Evolutionary conservation across 2,888 invertebrate species (phyloP), one percentile per base, ranked within the genome.

Genomic region (Clunio marinus): DNA sequence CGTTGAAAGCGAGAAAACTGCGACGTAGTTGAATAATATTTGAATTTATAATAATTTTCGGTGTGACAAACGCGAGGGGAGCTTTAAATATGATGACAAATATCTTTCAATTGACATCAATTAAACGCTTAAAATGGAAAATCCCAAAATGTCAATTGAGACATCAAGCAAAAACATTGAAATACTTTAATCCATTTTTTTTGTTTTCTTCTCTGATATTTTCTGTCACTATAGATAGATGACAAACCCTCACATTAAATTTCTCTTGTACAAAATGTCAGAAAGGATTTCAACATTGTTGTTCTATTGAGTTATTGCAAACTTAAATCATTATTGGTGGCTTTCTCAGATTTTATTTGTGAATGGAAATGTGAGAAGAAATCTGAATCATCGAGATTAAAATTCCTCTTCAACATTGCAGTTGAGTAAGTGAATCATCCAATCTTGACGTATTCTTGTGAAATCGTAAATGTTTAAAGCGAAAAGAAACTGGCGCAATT

Each of bases 1-100:
- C 57, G n/a, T n/a, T n/a, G n/a, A 24, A 57, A n/a, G 27, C 27
- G 27, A 57, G 27, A 24, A 8, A 27, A 27, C 15, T 24, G 27
- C 57, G 57, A 57, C 57, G 57, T 57, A 57, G 25, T 57, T 57
- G 57, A 57, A 57, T 57, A 57, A 57, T 25, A 57, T 57, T 57
- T 57, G 27, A 24, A 57, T 57, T 57, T 27, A 57, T 57, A 27
- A 57, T n/a, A 27, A 8, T 27, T 57, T 45, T 15, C 15, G 8
- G 32, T 32, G 32, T 32, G 32, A 32, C n/a, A n/a, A n/a, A 32
- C 5, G 10, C 7, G 51, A 51, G 51, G 8, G 51, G 17, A 17
- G 51, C 51, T 17, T 15, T 51, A 25, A 57, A 57, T 10, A 27
- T 7, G 24, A 15, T 25, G n/a, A 57, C 32, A 32, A 32, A 51